Base-by-base conservation (phyloP, 2,888 invertebrate species). In the Luperina nickerlii region DNA sequence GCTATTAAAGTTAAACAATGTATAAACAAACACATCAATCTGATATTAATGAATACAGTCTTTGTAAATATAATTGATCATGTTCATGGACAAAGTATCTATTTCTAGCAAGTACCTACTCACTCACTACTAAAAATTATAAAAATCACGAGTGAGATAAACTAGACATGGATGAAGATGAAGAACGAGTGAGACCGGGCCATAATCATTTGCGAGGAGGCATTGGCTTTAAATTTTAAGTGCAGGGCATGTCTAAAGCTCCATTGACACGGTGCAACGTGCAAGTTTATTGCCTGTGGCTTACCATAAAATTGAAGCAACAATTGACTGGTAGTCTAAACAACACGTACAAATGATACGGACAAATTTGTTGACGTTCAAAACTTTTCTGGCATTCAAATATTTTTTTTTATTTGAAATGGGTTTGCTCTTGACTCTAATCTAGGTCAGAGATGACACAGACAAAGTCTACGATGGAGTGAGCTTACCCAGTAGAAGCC, bases 31-130 rank as follows among this genome's bases (percentile, higher is more conserved):
- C 32, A n/a, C 68, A 45, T 42, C 20, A 73, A 79, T n/a, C n/a
- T 4, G 68, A 73, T 79, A 27, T 3, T 51, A 66, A 42, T 70
- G 69, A 57, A 65, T 57, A 57, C 79, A 78, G 79, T 78, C 79
- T 78, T 45, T 75, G 8, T 75, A 54, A 54, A 54, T 8, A 24
- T 57, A 60, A 60, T n/a, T 60, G 1, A n/a, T n/a, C n/a, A n/a
- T n/a, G 11, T 60, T 60, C n/a, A 60, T 60, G 11, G 11, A 60
- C n/a, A 60, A 45, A 32, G 27, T 42, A 70, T 15, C 6, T 65
- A 13, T 20, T 48, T 63, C 48, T 32, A 48, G 32, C 48, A 48
- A 63, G 65, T 8, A 65, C 9, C 20, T 45, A 65, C 27, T 27
- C 45, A 45, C 20, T 45, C n/a, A n/a, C n/a, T n/a, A n/a, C n/a